Evolutionary conservation across 1,140 invertebrate genomes (phyloP), one percentile per base, ranked within the genome.

Genomic region (Hypothenemus hampei): DNA sequence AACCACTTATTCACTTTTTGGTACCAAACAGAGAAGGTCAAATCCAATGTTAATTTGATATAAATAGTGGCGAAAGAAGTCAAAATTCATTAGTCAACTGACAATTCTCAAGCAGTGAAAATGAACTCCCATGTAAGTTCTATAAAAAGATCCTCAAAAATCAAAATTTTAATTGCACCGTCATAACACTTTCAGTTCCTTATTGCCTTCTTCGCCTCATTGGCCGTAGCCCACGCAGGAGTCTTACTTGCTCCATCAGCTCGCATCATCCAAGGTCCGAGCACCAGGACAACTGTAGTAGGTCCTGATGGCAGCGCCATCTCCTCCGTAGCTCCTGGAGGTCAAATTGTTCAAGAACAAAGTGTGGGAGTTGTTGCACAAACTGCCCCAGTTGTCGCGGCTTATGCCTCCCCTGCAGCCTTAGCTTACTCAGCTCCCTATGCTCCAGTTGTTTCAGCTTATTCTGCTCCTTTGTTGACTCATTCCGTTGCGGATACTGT

Each of bases 291-390:
- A 15, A 63, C 49, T n/a, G 40, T 66, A 5, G 51, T 62, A 3
- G 64, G 64, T 19, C 60, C 64, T 10, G 64, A 66, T 29, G 64
- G 64, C 35, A 65, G 64, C 24, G 29, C 57, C 10, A 64, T 65
- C 41, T 58, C 55, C 7, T 57, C 64, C 11, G 58, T 57, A 20
- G 53, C 57, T 16, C 62, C 58, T 15, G 64, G 57, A 31, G 62
- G 62, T 24, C 49, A 59, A 39, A 62, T 66, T 43, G 36, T 66
- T 10, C 39, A 58, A 6, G 62, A 64, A 15, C 52, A 58, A 31
- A 22, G 24, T 23, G 39, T 52, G 19, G 57, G 52, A 49, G 52
- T 56, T 18, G 49, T 62, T 20, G 56, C 48, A 8, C n/a, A 51
- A 11, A 39, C 57, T 16, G 57, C 51, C 22, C 58, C 58, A 41